Base-by-base conservation (phyloP, 2,113 vertebrate species). In the Delphinus delphis region DNA sequence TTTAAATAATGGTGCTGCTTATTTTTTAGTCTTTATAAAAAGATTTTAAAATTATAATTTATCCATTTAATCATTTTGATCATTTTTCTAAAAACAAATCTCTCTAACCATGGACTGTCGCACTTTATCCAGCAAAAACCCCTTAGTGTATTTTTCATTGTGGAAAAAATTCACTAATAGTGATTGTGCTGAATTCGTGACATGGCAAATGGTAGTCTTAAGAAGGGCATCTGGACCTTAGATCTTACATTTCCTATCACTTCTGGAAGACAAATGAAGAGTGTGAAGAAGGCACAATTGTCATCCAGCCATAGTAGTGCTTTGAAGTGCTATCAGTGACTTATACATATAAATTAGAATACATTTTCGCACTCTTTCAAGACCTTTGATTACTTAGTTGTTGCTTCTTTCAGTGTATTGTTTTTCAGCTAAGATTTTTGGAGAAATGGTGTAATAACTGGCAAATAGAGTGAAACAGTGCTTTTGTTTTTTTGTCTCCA, bases 351-450 rank as follows among this genome's bases (percentile, higher is more conserved):
- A 65, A 68, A 63, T 53, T 63, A 60, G 81, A 93, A 65, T 41
- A 36, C 6, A 38, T 92, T 97, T 94, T 81, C n/a, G 44, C 81
- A 81, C 2, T 91, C 25, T 62, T 95, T 90, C 77, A 53, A 74
- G 96, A 80, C 67, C 4, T 94, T 82, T 80, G 28, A 36, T 82
- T 96, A 38, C 58, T 88, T 88, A 47, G 4, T 88, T 73, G 26
- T 44, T 97, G 3, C 14, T 94, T 4, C 58, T 68, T 88, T 36
- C 8, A 47, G 1, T 60, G 11, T 85, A 62, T 82, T 96, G 41
- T 90, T 82, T 88, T 87, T 87, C 50, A 91, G 21, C 67, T 93
- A 41, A 93, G n/a, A 63, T 28, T 95, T 96, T 97, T 91, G 5
- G 38, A 85, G 74, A 77, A 85, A 25, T 47, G 74, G 31, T 87